Evolutionary conservation across 2,797 vertebrate genomes (phyloP), one percentile per base, ranked within the genome.

Genomic region (Myioborus melanocephalus): DNA sequence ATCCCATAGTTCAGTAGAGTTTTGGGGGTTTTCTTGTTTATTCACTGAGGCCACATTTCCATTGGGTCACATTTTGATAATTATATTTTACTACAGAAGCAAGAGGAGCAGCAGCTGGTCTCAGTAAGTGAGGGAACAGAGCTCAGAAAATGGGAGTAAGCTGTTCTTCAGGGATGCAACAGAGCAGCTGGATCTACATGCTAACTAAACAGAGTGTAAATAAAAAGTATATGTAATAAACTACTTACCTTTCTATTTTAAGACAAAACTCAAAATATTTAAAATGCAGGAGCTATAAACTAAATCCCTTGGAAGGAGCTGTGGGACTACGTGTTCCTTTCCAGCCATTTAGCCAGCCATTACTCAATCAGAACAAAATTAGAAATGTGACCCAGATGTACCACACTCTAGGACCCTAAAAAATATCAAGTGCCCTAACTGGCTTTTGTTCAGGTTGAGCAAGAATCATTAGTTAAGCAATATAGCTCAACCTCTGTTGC

Each of bases 91-190:
- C 57, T 59, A 49, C 6, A 85, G 76, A 82, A 93, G 73, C 59
- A 89, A 75, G 35, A 92, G 39, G 15, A 90, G 34, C 73, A 89
- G 69, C 83, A 92, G 79, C 61, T 96, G 91, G 82, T 70, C 90
- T 88, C 78, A 3, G 61, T 79, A 89, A 89, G 82, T 32, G 55
- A 88, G 19, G 5, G 26, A 93, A 59, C 72, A 94, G 34, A 87
- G 80, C 88, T 55, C 32, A 28, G 75, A 89, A 95, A 94, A 81
- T 2, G 28, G 90, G 52, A 92, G 70, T 56, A 92, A 93, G 26
- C 82, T 68, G 57, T 23, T 95, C 87, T 78, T 83, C 14, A 0
- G 72, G 77, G 90, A 88, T 75, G 75, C 23, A 93, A 68, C 35
- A 86, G 56, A 94, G 87, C 70, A 85, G 75, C 66, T 93, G 79